phyloP scores from a whole-genome alignment of 30 jellyfish, hydroid and myxozoan species.

The Hydra vulgaris region DNA sequence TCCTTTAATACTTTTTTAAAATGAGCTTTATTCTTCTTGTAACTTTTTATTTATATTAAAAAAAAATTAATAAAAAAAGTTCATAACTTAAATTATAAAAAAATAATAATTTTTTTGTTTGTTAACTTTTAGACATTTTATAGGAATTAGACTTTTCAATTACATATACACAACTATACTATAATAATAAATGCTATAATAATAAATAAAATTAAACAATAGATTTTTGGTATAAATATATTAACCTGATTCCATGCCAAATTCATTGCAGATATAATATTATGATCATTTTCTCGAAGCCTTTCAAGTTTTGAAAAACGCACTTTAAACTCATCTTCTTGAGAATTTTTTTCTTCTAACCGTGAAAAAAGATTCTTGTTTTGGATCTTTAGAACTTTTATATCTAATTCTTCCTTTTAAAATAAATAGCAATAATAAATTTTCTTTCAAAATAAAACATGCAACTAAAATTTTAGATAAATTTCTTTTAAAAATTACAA shows the following conservation, averaged over 20 bases:
- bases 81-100: no score
- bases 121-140: no score
- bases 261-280: constrained; percentile 73
- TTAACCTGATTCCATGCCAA: constrained; percentile 95
- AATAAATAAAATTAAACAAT: neutral
- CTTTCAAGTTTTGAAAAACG: constrained; percentile 69
- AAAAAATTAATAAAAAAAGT: no score
- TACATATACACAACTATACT: no score
- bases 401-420: constrained; percentile 84
- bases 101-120: neutral
- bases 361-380: constrained; percentile 62
- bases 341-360: constrained; percentile 73
- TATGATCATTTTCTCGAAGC: constrained; percentile 79
- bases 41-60: no score
- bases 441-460: no score
- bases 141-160: no score
- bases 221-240: neutral
- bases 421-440: neutral
- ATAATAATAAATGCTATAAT: neutral
- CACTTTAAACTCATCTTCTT: constrained; percentile 65
- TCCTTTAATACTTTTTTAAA: no score
- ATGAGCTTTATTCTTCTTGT: no score
- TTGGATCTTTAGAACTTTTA: constrained; percentile 78
- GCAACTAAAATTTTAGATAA: neutral
- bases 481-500: no score